A percentile compares a stretch with the other conserved stretches of the same genome.
phyloP scores from a whole-genome alignment of 2,113 vertebrate genomes.

The Oryzias curvinotus region DNA sequence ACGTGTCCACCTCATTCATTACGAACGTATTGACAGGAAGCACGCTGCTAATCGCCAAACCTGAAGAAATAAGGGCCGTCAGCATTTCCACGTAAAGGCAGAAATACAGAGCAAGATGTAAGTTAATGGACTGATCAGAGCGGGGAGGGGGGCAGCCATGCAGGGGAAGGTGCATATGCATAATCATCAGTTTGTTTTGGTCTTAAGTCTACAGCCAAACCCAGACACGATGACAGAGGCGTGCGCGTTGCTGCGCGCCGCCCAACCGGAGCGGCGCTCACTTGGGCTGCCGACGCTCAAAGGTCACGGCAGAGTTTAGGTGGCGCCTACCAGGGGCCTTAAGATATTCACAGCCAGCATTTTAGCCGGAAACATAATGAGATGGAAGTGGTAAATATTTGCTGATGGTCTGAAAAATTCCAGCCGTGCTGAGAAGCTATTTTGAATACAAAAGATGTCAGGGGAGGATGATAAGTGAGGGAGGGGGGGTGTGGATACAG shows the following conservation, averaged over 20 bases:
- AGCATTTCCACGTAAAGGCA: slow-evolving; percentile 74
- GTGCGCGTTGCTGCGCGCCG: slow-evolving; percentile 31
- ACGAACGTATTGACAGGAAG: slow-evolving; percentile 78
- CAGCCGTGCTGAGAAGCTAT: slow-evolving; percentile 75
- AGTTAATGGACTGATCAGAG: slow-evolving; percentile 71
- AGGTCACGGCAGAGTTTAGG: slow-evolving; percentile 81
- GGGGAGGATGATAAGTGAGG: slow-evolving; percentile 74
- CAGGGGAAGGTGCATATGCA: slow-evolving; percentile 63
- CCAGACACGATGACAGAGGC: slow-evolving; percentile 55
- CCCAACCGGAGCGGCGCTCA: slow-evolving; percentile 34
- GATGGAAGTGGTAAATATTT: slow-evolving; percentile 85
- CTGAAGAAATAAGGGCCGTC: slow-evolving; percentile 72
- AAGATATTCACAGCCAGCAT: slow-evolving; percentile 85
- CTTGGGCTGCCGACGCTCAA: slow-evolving; percentile 66
- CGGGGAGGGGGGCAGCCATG: slow-evolving; percentile 54
- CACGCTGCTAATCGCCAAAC: slow-evolving; percentile 78
- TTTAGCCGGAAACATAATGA: slow-evolving; percentile 78
- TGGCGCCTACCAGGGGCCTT: slow-evolving; percentile 68
- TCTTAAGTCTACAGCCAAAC: slow-evolving; percentile 61
- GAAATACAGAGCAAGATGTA: slow-evolving; percentile 73
- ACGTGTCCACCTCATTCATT: slow-evolving; percentile 78
- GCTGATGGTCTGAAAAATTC: slow-evolving; percentile 80
- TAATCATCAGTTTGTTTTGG: slow-evolving; percentile 71
- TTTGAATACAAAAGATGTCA: slow-evolving; percentile 83
- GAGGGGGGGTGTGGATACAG: slow-evolving; percentile 20